A percentile compares a stretch with the other conserved stretches of the same genome.
These are phyloP conservation scores for Lithophane leautieri DNA, from an alignment of 2,888 invertebrate species.

Conservation along the genomic window DNA sequence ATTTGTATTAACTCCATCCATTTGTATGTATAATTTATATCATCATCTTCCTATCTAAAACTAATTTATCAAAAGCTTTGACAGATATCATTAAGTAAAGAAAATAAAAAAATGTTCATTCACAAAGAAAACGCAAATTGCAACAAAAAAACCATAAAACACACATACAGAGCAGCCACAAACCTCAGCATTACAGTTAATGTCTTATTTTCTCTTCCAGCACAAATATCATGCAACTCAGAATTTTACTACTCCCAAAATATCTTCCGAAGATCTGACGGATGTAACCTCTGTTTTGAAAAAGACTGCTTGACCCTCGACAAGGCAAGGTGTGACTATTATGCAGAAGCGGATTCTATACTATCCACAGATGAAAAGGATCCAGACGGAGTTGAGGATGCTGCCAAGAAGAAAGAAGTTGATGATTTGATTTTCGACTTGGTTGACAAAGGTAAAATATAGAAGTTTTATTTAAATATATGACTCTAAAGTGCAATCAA, in stretches of 20 bases:
- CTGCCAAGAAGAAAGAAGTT: slow-evolving; percentile 55
- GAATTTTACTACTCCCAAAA: slow-evolving; percentile 41
- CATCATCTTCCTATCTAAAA: not conserved
- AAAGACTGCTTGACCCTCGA: slow-evolving; percentile 72
- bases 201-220: slow-evolving; percentile 7
- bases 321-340: slow-evolving; percentile 74
- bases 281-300: slow-evolving; percentile 75
- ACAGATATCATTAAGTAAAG: not conserved
- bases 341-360: slow-evolving; percentile 66
- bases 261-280: slow-evolving; percentile 49
- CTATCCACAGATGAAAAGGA: slow-evolving; percentile 52
- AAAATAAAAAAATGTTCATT: too few relatives aligned
- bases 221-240: slow-evolving; percentile 23
- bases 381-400: slow-evolving; percentile 15
- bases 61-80: not conserved
- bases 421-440: slow-evolving; percentile 72
- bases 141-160: too few relatives aligned
- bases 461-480: not conserved
- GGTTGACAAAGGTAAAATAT: slow-evolving; percentile 71
- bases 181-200: not conserved
- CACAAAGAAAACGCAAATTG: too few relatives aligned
- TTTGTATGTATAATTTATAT: not conserved
- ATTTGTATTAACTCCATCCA: not conserved
- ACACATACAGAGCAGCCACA: too few relatives aligned
- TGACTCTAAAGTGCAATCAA: too few relatives aligned